Base-by-base conservation (phyloP, 2,888 invertebrate genomes). In the Lutraria lutraria region DNA sequence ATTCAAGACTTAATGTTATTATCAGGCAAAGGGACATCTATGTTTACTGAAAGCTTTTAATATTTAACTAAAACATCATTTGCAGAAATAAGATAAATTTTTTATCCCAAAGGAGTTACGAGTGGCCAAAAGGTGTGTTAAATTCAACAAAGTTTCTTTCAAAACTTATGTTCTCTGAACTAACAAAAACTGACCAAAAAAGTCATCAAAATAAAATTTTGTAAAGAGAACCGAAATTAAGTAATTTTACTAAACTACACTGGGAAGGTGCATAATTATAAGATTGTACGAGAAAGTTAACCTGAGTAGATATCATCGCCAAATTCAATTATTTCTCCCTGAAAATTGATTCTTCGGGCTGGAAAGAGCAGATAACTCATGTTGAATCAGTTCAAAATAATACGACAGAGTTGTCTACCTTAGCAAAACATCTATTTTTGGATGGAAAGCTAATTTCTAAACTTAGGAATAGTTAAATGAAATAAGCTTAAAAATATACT, bases 251-350 rank as follows among this genome's bases (percentile, higher is more conserved):
- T 76, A 76, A 12, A 76, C 76, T 76, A 76, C 76, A 31, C 34
- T 34, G 76, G 76, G 76, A 34, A 76, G 13, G 29, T 76, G 34
- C 29, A 76, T 76, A 76, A 34, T 76, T 34, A 31, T 76, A 76
- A 76, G 29, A 76, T 31, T 76, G 31, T 76, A 76, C 34, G 53
- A 85, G 81, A 63, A 81, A 88, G 54, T 76, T 87, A 90, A 92
- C 92, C 92, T 92, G 87, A 81, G 54, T 93, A 90, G 83, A 93
- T 86, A 29, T 92, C 89, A 90, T 94, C 94, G 76, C 92, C 94
- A 93, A 92, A 94, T 80, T 94, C 93, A 88, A 94, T 87, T 76
- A 94, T 93, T 92, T 94, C 94, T 90, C 94, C 94, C 86, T 91
- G 92, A 92, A 93, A 94, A 87, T 90, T 91, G 91, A 94, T 91